These are phyloP conservation scores for Vulpes vulpes DNA, from an alignment of 2,113 vertebrate genomes.

Conservation along the genomic window DNA sequence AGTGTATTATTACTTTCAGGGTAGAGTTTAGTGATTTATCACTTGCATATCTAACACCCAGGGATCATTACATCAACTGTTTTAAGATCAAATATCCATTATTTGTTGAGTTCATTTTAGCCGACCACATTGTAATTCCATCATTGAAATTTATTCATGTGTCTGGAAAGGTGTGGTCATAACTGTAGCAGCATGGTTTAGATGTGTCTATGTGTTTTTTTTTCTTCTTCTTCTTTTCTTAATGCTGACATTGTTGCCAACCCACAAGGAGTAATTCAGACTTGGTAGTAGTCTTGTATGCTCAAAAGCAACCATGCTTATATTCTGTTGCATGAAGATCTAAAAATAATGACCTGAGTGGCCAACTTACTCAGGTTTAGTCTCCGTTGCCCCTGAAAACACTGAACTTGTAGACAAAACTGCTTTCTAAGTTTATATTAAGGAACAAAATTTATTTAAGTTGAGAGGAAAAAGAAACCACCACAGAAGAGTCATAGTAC, in stretches of 20 bases:
- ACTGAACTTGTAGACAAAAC: background rate
- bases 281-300: background rate
- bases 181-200: slow-evolving; percentile 9
- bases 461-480: background rate
- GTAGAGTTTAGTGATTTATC: background rate
- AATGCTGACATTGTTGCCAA: background rate
- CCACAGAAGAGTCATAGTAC: background rate
- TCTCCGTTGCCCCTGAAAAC: background rate
- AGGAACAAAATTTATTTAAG: background rate
- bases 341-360: background rate
- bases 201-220: background rate
- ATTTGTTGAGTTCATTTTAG: slow-evolving; percentile 50
- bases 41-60: background rate
- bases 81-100: slow-evolving; percentile 60
- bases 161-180: background rate
- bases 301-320: background rate
- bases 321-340: background rate
- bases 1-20: background rate
- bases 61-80: background rate
- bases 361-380: background rate
- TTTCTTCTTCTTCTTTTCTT: slow-evolving; percentile 25
- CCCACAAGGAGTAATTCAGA: background rate
- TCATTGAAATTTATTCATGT: background rate
- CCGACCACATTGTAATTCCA: slow-evolving; percentile 40
- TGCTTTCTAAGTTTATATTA: background rate